A percentile compares a stretch with the other conserved stretches of the same genome.
Conservation (phyloP, 2,113 vertebrate genomes). For the Fulmarus glacialis region DNA sequence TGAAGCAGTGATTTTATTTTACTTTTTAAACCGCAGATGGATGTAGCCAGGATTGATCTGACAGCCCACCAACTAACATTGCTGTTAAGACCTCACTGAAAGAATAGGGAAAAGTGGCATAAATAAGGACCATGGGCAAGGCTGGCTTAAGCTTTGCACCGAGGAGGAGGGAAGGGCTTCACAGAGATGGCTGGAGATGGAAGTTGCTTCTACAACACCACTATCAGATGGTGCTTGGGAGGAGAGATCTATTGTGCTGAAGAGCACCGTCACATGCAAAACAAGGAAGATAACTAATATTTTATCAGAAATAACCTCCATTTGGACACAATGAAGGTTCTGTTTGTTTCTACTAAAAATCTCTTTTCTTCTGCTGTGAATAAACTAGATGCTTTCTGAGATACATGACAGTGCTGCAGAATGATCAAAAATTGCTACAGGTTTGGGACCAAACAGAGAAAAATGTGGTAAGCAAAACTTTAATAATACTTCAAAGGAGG, state of each 20-base stretch:
- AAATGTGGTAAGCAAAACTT: not conserved
- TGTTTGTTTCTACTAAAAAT: not conserved
- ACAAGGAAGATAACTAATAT: not conserved
- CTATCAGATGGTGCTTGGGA: not conserved
- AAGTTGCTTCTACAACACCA: not conserved
- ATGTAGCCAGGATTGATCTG: constrained; percentile 1
- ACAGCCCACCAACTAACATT: not conserved
- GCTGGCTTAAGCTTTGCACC: not conserved
- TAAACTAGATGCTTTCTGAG: not conserved
- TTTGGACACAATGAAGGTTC: not conserved
- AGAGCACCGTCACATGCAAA: not conserved
- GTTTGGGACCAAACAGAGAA: not conserved
- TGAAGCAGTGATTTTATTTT: not conserved
- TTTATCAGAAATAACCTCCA: not conserved
- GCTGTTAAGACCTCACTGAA: not conserved
- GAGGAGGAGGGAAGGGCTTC: not conserved
- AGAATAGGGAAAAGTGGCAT: not conserved
- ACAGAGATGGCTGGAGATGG: not conserved
- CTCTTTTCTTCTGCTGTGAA: not conserved
- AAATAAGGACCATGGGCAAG: not conserved
- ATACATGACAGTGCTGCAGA: not conserved
- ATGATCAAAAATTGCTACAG: not conserved
- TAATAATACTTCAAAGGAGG: not conserved
- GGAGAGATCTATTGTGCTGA: not conserved
- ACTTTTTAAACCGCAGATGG: not conserved